Evolutionary conservation across 2,797 vertebrate genomes (phyloP).

Genomic region (Trichosurus vulpecula): DNA sequence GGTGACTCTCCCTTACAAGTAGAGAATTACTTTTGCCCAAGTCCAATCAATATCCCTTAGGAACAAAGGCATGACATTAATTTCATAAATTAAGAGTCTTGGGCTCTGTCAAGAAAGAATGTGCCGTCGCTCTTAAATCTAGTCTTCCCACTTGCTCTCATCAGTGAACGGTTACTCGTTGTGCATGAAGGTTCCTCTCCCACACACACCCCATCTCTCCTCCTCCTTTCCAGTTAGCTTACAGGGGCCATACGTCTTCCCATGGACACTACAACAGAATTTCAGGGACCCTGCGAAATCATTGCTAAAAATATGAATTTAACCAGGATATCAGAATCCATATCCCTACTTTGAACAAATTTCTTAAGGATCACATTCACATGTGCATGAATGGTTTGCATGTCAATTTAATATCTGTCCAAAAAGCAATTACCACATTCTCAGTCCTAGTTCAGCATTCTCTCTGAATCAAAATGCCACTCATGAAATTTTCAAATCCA

Average conservation of each 20-base stretch:
- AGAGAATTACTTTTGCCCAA: background rate
- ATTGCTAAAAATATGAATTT: conserved; percentile 27
- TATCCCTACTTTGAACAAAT: conserved; percentile 39
- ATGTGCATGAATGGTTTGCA: conserved; percentile 5
- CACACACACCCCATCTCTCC: background rate
- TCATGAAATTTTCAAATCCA: conserved; percentile 57
- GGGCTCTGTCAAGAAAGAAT: conserved; percentile 55
- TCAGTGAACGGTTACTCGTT: conserved; percentile 40
- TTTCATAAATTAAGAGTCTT: conserved; percentile 72
- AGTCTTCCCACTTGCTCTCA: conserved; percentile 29
- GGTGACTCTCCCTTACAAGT: conserved; percentile 7
- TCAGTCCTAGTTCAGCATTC: background rate
- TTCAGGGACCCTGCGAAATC: conserved; percentile 16
- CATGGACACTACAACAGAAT: background rate
- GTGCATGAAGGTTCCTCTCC: background rate
- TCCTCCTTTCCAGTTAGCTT: conserved; percentile 35
- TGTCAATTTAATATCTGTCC: conserved; percentile 51
- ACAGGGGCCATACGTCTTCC: background rate
- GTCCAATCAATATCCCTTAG: conserved; percentile 39
- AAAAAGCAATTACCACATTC: background rate
- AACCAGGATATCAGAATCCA: background rate
- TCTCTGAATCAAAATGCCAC: conserved; percentile 61
- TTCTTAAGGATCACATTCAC: background rate
- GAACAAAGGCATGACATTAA: conserved; percentile 62
- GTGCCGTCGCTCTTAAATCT: conserved; percentile 59